Conservation (phyloP, 2,113 vertebrate genomes). For the Holacanthus passer region DNA sequence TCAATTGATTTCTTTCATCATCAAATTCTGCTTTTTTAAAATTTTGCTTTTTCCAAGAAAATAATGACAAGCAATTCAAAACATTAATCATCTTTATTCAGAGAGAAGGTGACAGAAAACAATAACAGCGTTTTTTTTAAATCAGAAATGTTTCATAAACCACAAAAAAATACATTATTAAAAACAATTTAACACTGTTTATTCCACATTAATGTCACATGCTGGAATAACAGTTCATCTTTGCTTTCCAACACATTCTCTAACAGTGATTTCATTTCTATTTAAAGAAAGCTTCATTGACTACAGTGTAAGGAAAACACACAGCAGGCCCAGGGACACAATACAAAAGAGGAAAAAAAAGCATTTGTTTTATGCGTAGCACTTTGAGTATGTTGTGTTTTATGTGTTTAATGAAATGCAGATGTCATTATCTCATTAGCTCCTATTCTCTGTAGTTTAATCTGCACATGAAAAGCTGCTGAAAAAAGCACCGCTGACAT, state of each 20-base stretch:
- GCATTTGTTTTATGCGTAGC: conserved; percentile 20
- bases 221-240: background rate
- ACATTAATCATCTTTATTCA: conserved; percentile 58
- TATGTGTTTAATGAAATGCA: conserved; percentile 47
- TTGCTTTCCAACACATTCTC: conserved; percentile 2
- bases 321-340: conserved; percentile 26
- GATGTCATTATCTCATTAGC: conserved; percentile 60
- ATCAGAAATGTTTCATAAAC: conserved; percentile 7
- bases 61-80: conserved; percentile 5
- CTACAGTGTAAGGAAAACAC: conserved; percentile 5
- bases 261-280: background rate
- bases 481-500: conserved; percentile 62
- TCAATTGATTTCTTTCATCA: background rate
- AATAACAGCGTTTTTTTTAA: conserved; percentile 3
- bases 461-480: conserved; percentile 56
- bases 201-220: background rate
- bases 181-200: background rate
- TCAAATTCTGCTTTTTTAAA: background rate
- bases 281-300: conserved; percentile 19
- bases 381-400: conserved; percentile 10
- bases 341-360: conserved; percentile 8
- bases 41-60: background rate
- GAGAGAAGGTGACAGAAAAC: background rate
- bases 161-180: background rate
- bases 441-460: conserved; percentile 33